Percentiles rank a stretch among this genome's conserved stretches.
Evolutionary conservation across 2,888 invertebrate genomes (phyloP).

Genomic region (Pycnomerus fuliginosus): DNA sequence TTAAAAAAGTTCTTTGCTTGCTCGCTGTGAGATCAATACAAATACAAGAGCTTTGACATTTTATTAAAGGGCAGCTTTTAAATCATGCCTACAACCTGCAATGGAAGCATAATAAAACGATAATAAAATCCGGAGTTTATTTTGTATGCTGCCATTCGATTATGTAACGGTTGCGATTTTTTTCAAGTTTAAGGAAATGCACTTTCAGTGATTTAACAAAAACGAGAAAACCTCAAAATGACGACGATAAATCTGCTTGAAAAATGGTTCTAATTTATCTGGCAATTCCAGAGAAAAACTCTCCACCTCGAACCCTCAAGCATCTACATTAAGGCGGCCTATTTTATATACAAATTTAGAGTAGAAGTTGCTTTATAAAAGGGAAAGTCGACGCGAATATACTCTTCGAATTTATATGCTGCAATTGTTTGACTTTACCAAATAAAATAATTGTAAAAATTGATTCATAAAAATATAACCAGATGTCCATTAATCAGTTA

Average conservation of each 20-base stretch:
- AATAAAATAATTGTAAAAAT: too few relatives aligned
- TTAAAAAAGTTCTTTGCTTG: too few relatives aligned
- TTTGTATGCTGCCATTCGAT: too few relatives aligned
- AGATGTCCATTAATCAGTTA: constrained; percentile 38
- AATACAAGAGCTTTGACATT: constrained; percentile 35
- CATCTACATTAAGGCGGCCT: constrained; percentile 40
- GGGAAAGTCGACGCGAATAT: constrained; percentile 25
- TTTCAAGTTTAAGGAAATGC: too few relatives aligned
- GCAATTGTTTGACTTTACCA: too few relatives aligned
- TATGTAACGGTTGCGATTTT: too few relatives aligned
- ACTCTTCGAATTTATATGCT: too few relatives aligned
- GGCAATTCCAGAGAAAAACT: constrained; percentile 47
- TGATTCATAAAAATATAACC: background rate
- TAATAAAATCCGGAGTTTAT: too few relatives aligned
- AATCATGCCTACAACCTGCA: constrained; percentile 24
- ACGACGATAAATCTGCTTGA: constrained; percentile 48
- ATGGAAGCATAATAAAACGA: constrained; percentile 17
- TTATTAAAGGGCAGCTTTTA: constrained; percentile 36
- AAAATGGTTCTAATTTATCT: constrained; percentile 50
- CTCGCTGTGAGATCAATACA: constrained; percentile 18
- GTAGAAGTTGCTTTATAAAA: constrained; percentile 23
- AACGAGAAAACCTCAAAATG: constrained; percentile 42
- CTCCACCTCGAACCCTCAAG: constrained; percentile 36
- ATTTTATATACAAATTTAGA: constrained; percentile 37
- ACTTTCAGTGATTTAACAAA: constrained; percentile 35